phyloP scores from a whole-genome alignment of 1,140 invertebrate species.

The Spodoptera frugiperda region DNA sequence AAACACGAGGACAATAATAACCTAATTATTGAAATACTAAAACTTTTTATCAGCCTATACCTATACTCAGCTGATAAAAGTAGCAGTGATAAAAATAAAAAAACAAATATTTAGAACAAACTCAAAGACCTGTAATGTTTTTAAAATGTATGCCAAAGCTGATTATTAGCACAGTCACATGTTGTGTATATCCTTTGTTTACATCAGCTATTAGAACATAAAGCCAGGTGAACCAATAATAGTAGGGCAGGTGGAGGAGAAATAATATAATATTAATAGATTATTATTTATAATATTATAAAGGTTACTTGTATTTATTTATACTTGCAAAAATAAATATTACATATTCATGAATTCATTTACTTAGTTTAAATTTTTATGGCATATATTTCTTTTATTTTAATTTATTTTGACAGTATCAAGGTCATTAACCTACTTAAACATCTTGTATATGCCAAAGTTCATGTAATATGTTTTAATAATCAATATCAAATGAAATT shows the following conservation, averaged over 20 bases:
- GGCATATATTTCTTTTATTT: background rate
- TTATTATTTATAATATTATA: too few relatives aligned
- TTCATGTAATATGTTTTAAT: background rate
- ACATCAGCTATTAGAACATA: background rate
- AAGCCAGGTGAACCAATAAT: too few relatives aligned
- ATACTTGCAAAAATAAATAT: too few relatives aligned
- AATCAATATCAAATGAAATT: background rate
- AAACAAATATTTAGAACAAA: background rate
- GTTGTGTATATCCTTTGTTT: slow-evolving; percentile 10
- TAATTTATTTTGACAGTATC: background rate
- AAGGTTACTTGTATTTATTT: too few relatives aligned
- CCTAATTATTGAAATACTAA: slow-evolving; percentile 52
- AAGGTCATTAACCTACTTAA: background rate
- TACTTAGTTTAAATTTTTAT: background rate
- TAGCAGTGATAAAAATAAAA: background rate
- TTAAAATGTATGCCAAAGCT: background rate
- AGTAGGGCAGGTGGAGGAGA: too few relatives aligned
- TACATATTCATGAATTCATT: too few relatives aligned
- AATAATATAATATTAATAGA: too few relatives aligned
- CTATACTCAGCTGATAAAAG: background rate
- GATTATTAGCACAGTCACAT: background rate
- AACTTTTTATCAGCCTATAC: background rate
- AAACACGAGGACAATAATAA: slow-evolving; percentile 58
- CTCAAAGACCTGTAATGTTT: background rate
- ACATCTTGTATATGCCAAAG: background rate